phyloP scores from a whole-genome alignment of 1,140 invertebrate genomes.

The Platyura marginata region DNA sequence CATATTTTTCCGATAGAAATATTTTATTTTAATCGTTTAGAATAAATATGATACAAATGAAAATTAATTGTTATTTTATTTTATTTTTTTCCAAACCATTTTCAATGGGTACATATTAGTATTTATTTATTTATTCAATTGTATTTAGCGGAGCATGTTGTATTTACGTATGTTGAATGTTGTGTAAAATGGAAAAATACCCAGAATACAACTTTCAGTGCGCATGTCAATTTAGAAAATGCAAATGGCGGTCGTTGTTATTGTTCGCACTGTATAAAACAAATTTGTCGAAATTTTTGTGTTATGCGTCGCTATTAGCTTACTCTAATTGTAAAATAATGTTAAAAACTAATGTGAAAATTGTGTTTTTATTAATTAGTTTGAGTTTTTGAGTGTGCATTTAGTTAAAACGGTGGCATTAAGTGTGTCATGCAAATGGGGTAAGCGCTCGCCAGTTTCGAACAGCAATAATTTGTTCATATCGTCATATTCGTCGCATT shows the following conservation, averaged over 20 bases:
- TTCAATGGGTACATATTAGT: too few species aligned
- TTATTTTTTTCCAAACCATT: too few species aligned
- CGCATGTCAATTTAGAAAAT: slow-evolving; percentile 2
- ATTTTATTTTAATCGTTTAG: too few species aligned
- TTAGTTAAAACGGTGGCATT: neutral
- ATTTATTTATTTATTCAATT: too few species aligned
- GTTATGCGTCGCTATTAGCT: neutral
- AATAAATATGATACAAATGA: too few species aligned
- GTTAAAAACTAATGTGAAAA: neutral
- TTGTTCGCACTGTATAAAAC: slow-evolving; percentile 2
- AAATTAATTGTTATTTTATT: too few species aligned
- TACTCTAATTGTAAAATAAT: neutral
- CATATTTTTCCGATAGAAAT: too few species aligned
- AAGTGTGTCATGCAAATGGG: slow-evolving; percentile 1
- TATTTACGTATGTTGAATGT: too few species aligned
- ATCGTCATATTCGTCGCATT: neutral
- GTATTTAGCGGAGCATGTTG: too few species aligned
- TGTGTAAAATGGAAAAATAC: too few species aligned
- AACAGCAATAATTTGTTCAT: neutral
- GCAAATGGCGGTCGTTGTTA: slow-evolving; percentile 5
- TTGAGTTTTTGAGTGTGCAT: neutral
- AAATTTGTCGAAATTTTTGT: neutral
- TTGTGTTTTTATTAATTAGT: neutral
- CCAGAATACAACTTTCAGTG: neutral
- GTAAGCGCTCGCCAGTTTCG: neutral